Evolutionary conservation across 2,113 vertebrate genomes (phyloP).

Genomic region (Ahaetulla prasina): DNA sequence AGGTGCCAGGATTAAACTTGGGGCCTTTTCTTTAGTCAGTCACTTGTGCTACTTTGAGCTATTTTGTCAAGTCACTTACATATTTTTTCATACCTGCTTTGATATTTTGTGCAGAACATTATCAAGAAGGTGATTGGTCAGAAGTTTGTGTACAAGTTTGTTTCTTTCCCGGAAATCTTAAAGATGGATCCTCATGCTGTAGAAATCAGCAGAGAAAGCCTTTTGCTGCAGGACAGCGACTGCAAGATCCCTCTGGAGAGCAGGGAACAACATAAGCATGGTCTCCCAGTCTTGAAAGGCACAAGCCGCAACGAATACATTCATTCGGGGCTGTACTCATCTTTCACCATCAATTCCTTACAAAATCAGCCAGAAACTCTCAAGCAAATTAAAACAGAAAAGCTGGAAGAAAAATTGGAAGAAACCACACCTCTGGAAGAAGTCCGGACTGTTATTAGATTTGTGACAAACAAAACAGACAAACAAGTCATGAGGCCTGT

Average conservation of each 20-base stretch:
- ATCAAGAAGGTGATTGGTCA: constrained; percentile 98
- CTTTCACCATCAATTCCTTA: constrained; percentile 88
- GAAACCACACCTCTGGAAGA: constrained; percentile 73
- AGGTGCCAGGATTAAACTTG: not conserved
- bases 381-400: constrained; percentile 87
- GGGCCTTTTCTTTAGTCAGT: not conserved
- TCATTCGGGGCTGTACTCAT: constrained; percentile 89
- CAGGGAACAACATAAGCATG: constrained; percentile 77
- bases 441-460: constrained; percentile 90
- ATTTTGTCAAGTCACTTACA: not conserved
- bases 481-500: constrained; percentile 71
- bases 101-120: constrained; percentile 82
- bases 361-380: constrained; percentile 81
- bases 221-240: constrained; percentile 81
- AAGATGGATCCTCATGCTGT: constrained; percentile 90
- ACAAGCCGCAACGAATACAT: constrained; percentile 85
- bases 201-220: constrained; percentile 83
- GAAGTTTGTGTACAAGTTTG: constrained; percentile 98
- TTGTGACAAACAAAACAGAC: constrained; percentile 83
- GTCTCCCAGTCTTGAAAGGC: constrained; percentile 76
- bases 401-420: constrained; percentile 70
- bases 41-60: not conserved
- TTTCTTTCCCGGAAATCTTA: constrained; percentile 93
- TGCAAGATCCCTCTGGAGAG: constrained; percentile 69
- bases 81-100: constrained; percentile 39